Conservation (phyloP, 1,140 invertebrate species). For the Reticulitermes speratus region DNA sequence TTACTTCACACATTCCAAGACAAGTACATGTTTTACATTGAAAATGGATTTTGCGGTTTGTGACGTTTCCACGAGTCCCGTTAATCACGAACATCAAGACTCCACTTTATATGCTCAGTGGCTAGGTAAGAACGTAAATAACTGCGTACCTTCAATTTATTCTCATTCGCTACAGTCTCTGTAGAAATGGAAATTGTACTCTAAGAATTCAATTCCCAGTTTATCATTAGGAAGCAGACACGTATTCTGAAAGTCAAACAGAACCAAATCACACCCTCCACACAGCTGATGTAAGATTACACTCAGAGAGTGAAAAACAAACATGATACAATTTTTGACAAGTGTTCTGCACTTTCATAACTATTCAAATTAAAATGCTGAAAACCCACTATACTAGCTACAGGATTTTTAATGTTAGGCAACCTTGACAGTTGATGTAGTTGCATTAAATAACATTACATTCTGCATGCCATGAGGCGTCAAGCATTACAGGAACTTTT, state of each 20-base stretch:
- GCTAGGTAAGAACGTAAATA: neutral
- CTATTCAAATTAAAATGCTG: neutral
- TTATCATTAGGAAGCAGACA: conserved; percentile 48
- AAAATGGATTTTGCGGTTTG: too few relatives aligned
- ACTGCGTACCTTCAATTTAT: neutral
- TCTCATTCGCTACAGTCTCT: conserved; percentile 58
- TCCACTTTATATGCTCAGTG: neutral
- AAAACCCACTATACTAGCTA: neutral
- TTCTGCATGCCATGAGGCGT: too few relatives aligned
- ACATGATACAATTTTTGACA: neutral
- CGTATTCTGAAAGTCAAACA: conserved; percentile 51
- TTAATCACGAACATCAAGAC: too few relatives aligned
- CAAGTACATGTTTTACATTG: too few relatives aligned
- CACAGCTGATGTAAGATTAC: neutral
- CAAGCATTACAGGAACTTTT: too few relatives aligned
- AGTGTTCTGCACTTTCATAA: neutral
- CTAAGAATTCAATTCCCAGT: conserved; percentile 53
- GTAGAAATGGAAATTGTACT: conserved; percentile 62
- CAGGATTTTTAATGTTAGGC: neutral
- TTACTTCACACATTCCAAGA: too few relatives aligned
- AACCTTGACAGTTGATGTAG: too few relatives aligned
- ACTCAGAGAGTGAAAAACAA: neutral
- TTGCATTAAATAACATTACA: too few relatives aligned
- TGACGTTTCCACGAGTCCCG: too few relatives aligned
- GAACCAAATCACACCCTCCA: conserved; percentile 28